Base-by-base conservation (phyloP, 2,797 vertebrate species). In the Phataginus tetradactyla region DNA sequence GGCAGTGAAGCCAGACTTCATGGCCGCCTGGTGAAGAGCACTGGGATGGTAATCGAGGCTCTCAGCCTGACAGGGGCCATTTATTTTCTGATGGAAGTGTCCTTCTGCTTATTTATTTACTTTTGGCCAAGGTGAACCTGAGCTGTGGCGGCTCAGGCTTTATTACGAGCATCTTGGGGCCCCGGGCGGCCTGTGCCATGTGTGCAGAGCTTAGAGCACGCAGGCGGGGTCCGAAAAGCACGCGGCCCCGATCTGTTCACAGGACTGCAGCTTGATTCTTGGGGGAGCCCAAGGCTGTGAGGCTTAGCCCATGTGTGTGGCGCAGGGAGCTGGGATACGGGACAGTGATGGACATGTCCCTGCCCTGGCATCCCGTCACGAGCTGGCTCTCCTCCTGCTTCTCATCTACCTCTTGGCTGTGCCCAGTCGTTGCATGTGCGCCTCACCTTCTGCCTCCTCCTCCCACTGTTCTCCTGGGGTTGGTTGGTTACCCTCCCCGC, bases 51-150 rank as follows among this genome's bases (percentile, higher is more conserved):
- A n/a, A 79, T 88, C 55, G 55, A 49, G n/a, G 17, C 68, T 85
- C 83, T 89, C 9, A 17, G 61, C 55, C 37, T 55, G 72, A 91
- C 90, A 89, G 86, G 39, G 42, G 61, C 81, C 91, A 88, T 97
- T 95, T 96, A 80, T 97, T 97, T 96, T 93, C 94, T 86, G 68
- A 59, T 0, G 14, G 59, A 91, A 96, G 79, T 89, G 66, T 91
- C 81, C 55, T 93, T 89, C 72, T 92, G 34, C 45, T 94, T 66
- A 64, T n/a, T 96, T 94, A 64, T 93, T 90, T 88, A 61, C 91
- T 86, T 86, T 85, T 68, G 63, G 84, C 91, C 83, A 86, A 94
- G 95, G 89, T 72, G 83, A 89, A 91, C 51, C 96, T 68, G 96
- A 96, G 66, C 86, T 78, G 74, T 81, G 66, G 64, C 51, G 45